Base-by-base conservation (phyloP, 2,797 vertebrate genomes). In the Aphelocoma californica region DNA sequence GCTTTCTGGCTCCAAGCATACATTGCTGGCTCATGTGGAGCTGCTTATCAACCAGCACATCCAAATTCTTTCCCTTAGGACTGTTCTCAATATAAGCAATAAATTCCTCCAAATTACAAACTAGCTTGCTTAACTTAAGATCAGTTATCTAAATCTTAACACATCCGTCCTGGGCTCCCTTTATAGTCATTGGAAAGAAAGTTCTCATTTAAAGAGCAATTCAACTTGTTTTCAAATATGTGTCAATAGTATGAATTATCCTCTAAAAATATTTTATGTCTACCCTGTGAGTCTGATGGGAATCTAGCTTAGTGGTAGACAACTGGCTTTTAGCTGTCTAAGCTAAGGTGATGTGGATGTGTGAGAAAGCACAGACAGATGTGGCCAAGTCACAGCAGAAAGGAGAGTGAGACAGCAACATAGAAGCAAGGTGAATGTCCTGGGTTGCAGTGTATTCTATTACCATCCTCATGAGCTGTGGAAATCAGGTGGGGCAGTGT, bases 301-400 rank as follows among this genome's bases (percentile, higher is more conserved):
- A 77, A 36, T 53, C 38, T 86, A 36, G 25, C 14, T 83, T 58
- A 54, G n/a, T n/a, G 18, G 23, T 25, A 66, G 53, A 60, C 0
- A 0, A 8, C 48, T 77, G 31, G 10, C 40, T 83, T 83, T 74
- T 81, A 56, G 36, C 48, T 31, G 42, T 86, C 51, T 54, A 38
- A 70, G 28, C 16, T 51, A 13, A 38, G 40, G 12, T 51, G 40
- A 12, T 54, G 14, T 1, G 7, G 32, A 28, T 42, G 36, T n/a
- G 12, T 79, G 45, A 79, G n/a, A 71, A 65, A 67, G 61, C 32
- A 42, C 0, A 0, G 25, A 42, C 0, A 0, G 25, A 66, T 32
- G 18, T 65, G 42, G 3, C 26, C 26, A 40, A 57, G 53, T 42
- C 21, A 53, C n/a, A 42, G 38, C 34, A 64, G 65, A 56, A 77